A percentile compares a stretch with the other conserved stretches of the same genome.
Evolutionary conservation across 1,140 invertebrate species (phyloP).

Genomic region (Papilio glaucus): DNA sequence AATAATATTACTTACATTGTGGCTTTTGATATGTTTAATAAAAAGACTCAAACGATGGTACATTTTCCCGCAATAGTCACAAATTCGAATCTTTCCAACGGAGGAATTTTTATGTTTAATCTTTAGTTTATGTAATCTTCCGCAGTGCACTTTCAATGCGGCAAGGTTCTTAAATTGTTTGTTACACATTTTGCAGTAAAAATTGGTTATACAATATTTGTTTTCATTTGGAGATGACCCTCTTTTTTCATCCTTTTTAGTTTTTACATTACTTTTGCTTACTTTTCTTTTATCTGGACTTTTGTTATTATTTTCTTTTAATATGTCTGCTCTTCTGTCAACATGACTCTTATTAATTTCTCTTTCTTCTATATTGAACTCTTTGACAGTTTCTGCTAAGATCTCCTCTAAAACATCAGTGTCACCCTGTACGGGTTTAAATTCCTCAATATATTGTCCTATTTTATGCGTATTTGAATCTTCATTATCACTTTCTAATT

Average conservation of each 20-base stretch:
- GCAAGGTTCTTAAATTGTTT: constrained; percentile 75
- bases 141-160: constrained; percentile 77
- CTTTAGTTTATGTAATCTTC: constrained; percentile 72
- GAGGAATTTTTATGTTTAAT: constrained; percentile 55
- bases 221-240: constrained; percentile 50
- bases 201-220: constrained; percentile 63
- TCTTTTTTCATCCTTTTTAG: constrained; percentile 14
- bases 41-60: constrained; percentile 74
- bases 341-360: constrained; percentile 33
- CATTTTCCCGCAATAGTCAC: constrained; percentile 80
- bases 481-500: constrained; percentile 42
- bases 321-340: constrained; percentile 31
- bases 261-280: constrained; percentile 26
- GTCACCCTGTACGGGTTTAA: constrained; percentile 45
- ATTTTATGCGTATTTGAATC: constrained; percentile 34
- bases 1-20: constrained; percentile 51
- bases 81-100: constrained; percentile 55
- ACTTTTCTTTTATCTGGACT: constrained; percentile 36
- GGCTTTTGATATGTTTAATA: constrained; percentile 60
- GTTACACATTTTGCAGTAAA: constrained; percentile 75
- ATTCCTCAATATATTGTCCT: constrained; percentile 41
- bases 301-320: constrained; percentile 24
- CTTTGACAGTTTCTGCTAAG: constrained; percentile 41
- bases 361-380: constrained; percentile 31
- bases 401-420: constrained; percentile 60